Base-by-base conservation (phyloP, 2,888 invertebrate genomes). In the Drosophila anomalata region DNA sequence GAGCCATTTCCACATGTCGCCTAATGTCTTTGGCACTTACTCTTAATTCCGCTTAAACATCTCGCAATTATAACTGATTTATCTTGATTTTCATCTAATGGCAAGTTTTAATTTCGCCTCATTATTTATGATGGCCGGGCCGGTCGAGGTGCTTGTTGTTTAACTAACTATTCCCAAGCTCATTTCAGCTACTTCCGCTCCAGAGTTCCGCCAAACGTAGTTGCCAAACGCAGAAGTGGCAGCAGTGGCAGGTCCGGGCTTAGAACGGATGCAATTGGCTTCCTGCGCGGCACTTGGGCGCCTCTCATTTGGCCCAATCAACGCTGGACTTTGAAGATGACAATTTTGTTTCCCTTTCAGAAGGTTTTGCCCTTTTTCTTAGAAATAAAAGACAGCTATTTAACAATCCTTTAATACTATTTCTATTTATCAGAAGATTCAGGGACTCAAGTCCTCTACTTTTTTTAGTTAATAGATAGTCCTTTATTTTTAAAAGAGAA, bases 231-330 rank as follows among this genome's bases (percentile, higher is more conserved):
- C 58, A 57, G 73, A 47, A 42, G 59, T 61, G 39, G 29, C 53
- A n/a, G 26, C 11, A 24, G 11, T 14, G 26, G 14, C 42, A 29
- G 33, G 59, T 59, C 39, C 58, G 65, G 55, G 53, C 80, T 77
- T 66, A 73, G 73, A 82, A 87, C 82, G 82, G 82, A 83, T 78
- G 87, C 75, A 75, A 71, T 54, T 65, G 44, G 75, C 87, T 87
- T 82, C 82, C 82, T 74, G 81, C 56, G 72, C 54, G 54, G 42
- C 73, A 39, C 77, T 60, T 69, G 70, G 80, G 73, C 66, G 52
- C 73, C 46, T 78, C 76, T 84, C 82, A 78, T 87, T 86, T 83
- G 80, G 73, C 81, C 84, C 84, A 84, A 87, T 87, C 76, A 81
- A 76, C 20, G n/a, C 31, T 36, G 51, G 58, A 52, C 55, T 20